These are phyloP conservation scores for Acanthurus leucopareius DNA, from an alignment of 2,797 vertebrate species.

Conservation along the genomic window DNA sequence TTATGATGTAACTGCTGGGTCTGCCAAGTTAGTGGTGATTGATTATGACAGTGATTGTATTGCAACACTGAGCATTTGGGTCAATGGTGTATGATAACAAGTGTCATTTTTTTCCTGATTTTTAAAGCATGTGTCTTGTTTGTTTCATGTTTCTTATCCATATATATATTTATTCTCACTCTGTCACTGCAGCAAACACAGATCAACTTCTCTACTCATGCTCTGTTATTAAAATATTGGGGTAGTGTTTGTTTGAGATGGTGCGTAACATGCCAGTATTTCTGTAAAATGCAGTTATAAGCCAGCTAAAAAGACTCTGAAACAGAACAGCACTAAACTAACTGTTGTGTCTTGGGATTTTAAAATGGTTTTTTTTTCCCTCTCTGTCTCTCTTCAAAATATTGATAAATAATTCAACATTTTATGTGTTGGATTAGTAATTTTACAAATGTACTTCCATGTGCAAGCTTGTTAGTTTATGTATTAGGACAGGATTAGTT, in stretches of 20 bases:
- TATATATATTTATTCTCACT: not conserved
- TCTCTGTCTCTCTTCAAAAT: not conserved
- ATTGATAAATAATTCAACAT: not conserved
- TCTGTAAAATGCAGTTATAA: not conserved
- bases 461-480: not conserved
- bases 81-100: slow-evolving; percentile 46
- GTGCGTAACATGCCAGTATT: not conserved
- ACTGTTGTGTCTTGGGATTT: not conserved
- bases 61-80: slow-evolving; percentile 53
- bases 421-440: not conserved
- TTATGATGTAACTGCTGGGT: slow-evolving; percentile 65
- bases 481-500: not conserved
- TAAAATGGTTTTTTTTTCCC: not conserved
- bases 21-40: slow-evolving; percentile 67
- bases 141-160: not conserved
- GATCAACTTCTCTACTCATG: not conserved
- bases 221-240: not conserved
- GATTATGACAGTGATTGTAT: slow-evolving; percentile 39
- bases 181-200: not conserved
- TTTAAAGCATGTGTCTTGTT: not conserved
- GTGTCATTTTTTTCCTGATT: not conserved
- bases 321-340: not conserved
- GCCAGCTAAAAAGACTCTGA: not conserved
- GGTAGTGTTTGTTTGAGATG: not conserved
- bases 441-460: not conserved